Percentiles rank a stretch among this genome's conserved stretches.
phyloP scores from a whole-genome alignment of 2,113 vertebrate genomes.

The Sinosuthora webbiana region DNA sequence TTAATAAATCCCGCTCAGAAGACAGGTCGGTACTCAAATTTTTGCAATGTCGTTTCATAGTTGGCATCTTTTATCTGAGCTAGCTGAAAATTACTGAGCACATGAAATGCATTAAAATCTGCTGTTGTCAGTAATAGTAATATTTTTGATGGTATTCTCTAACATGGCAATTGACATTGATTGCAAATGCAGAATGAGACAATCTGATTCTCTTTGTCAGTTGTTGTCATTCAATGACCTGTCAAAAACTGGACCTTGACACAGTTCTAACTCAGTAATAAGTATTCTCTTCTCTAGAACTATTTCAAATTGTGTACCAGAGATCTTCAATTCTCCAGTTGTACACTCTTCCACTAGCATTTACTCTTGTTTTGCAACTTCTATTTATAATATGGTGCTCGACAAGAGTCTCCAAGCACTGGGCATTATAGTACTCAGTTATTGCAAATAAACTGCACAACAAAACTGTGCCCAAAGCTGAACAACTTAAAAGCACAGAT shows the following conservation, averaged over 20 bases:
- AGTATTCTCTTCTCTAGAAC: neutral
- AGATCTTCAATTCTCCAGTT: neutral
- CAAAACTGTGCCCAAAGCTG: neutral
- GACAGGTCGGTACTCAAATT: neutral
- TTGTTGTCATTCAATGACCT: neutral
- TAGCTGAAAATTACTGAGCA: neutral
- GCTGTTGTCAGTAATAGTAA: neutral
- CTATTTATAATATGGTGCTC: neutral
- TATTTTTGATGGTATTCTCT: neutral
- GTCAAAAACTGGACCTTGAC: constrained; percentile 16
- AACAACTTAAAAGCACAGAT: neutral
- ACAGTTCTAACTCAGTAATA: neutral
- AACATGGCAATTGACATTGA: neutral
- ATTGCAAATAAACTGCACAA: neutral
- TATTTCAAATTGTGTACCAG: neutral
- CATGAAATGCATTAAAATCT: constrained; percentile 14
- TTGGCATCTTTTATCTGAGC: neutral
- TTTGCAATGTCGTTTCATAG: neutral
- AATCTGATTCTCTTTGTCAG: neutral
- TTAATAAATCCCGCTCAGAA: neutral
- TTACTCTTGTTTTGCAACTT: neutral
- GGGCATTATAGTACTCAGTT: neutral
- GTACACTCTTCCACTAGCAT: neutral
- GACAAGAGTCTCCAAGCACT: neutral
- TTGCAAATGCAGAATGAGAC: neutral